Evolutionary conservation across 1,140 invertebrate species (phyloP).

Genomic region (Drosophila burlai): DNA sequence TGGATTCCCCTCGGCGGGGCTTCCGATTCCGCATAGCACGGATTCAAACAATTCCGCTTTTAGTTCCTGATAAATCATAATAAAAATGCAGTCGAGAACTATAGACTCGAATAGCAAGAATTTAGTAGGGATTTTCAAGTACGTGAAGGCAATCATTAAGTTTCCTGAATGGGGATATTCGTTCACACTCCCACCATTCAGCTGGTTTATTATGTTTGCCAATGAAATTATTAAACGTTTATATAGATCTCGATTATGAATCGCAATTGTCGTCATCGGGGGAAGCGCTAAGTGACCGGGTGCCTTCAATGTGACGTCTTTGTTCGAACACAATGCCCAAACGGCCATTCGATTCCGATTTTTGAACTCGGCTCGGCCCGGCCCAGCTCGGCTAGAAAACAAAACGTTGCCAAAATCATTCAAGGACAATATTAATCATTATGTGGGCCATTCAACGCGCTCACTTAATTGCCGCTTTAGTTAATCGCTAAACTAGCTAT

Average conservation of each 20-base stretch:
- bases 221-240: constrained; percentile 15
- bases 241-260: constrained; percentile 20
- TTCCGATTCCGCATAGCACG: constrained; percentile 66
- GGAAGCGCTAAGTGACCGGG: constrained; percentile 31
- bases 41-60: constrained; percentile 50
- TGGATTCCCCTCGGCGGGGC: constrained; percentile 1
- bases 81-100: constrained; percentile 31
- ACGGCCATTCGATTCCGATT: constrained; percentile 14
- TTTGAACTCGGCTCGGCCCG: constrained; percentile 10
- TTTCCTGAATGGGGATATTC: constrained; percentile 4
- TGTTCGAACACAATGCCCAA: constrained; percentile 17
- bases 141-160: constrained; percentile 24
- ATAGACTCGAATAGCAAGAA: constrained; percentile 7
- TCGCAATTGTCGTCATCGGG: constrained; percentile 35
- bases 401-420: constrained; percentile 33
- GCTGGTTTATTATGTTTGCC: constrained; percentile 26
- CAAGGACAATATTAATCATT: constrained; percentile 40
- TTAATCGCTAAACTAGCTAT: constrained; percentile 32
- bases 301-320: constrained; percentile 27
- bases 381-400: constrained; percentile 5
- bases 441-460: constrained; percentile 30
- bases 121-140: constrained; percentile 9
- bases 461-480: constrained; percentile 30
- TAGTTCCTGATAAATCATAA: constrained; percentile 51
- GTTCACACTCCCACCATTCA: constrained; percentile 44